Evolutionary conservation across 1,140 invertebrate genomes (phyloP), one percentile per base, ranked within the genome.

Genomic region (Triops cancriformis): DNA sequence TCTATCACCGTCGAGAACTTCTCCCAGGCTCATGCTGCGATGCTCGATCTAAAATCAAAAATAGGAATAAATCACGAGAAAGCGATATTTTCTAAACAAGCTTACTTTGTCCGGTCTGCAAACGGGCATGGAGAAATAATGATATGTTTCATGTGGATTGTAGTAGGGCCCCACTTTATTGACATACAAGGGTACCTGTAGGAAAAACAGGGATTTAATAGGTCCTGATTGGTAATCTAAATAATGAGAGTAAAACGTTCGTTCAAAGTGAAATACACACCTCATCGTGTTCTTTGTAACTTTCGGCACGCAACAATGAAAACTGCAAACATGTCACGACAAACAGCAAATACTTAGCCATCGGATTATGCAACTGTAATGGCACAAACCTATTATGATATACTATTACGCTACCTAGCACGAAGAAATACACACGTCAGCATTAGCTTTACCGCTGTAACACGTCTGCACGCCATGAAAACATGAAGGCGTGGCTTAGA

Each of bases 161-260:
- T 86, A 87, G 80, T 88, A 88, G 31, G 87, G 87, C n/a, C 87
- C 87, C 73, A 88, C 87, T 84, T 88, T 88, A 81, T 88, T 88
- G 0, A 88, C 87, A 84, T 86, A 88, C 27, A 88, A 77, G 14
- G 82, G 75, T 9, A 88, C 86, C 83, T 84, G 76, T 9, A 81
- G 81, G 42, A 43, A 77, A 78, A 27, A 76, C 26, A 18, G 5
- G 26, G 26, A 72, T 28, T 73, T n/a, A 73, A 31, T 28, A 72
- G 18, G 14, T 43, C 18, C 2, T 5, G 4, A 42, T 18, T 37
- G n/a, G 14, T 10, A 10, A 75, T 11, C 12, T 18, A 43, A 27
- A 26, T 26, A 28, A 18, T n/a, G 43, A 43, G 26, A 26, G 14
- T 76, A 23, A 51, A 64, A 14, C n/a, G n/a, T n/a, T n/a, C n/a